Evolutionary conservation across 2,113 vertebrate species (phyloP).

Genomic region (Cepphus grylle): DNA sequence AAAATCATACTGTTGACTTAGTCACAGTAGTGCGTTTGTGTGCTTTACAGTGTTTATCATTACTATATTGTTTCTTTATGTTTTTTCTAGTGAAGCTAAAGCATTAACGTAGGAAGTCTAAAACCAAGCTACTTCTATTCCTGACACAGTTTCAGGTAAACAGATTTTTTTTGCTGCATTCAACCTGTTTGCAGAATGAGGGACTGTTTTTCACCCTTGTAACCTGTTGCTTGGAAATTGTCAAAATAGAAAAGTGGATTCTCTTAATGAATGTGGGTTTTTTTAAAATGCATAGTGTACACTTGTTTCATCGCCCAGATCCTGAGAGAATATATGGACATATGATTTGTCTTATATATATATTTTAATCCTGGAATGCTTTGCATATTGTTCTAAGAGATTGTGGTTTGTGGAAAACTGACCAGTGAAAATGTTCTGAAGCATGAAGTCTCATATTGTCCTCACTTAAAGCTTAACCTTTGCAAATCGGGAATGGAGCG

Average conservation of each 20-base stretch:
- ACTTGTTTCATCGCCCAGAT: neutral
- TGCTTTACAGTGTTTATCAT: neutral
- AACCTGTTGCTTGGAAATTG: neutral
- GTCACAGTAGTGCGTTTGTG: neutral
- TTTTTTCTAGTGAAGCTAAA: neutral
- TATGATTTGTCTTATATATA: neutral
- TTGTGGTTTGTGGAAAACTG: neutral
- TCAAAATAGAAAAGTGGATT: neutral
- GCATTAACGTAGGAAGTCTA: neutral
- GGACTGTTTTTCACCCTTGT: neutral
- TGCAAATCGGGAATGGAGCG: neutral
- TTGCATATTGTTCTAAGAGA: neutral
- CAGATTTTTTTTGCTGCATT: neutral
- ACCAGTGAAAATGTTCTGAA: neutral
- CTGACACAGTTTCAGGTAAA: neutral
- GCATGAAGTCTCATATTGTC: neutral
- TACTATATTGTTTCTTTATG: neutral
- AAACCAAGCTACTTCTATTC: neutral
- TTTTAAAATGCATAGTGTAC: neutral
- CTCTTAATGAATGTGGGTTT: neutral
- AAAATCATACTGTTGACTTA: neutral
- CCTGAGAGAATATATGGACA: neutral
- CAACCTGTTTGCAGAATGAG: neutral
- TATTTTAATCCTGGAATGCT: neutral
- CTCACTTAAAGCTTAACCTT: neutral